Evolutionary conservation across 1,140 invertebrate genomes (phyloP).

Genomic region (Chlorops oryzae): DNA sequence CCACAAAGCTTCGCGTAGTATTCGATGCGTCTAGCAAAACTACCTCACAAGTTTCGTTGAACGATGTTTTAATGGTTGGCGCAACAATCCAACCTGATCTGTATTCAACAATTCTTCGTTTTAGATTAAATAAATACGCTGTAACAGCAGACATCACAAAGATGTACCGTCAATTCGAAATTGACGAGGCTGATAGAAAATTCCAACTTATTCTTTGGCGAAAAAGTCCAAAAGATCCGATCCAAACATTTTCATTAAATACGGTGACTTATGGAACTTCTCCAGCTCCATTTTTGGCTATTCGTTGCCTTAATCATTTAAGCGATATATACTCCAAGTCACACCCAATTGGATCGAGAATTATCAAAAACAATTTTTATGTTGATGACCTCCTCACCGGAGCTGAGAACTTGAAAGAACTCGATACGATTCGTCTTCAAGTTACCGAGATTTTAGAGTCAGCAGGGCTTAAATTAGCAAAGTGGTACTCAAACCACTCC

Average conservation of each 20-base stretch:
- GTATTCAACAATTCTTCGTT: conserved; percentile 39
- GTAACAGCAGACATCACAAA: conserved; percentile 26
- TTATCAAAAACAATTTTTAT: conserved; percentile 29
- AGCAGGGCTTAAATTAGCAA: background rate
- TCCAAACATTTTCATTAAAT: conserved; percentile 13
- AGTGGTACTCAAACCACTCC: conserved; percentile 8
- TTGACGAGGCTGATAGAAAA: conserved; percentile 18
- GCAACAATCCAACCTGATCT: conserved; percentile 15
- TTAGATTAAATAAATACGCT: conserved; percentile 34
- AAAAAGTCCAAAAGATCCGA: conserved; percentile 15
- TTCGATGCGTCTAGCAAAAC: conserved; percentile 11
- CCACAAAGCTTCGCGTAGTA: conserved; percentile 17
- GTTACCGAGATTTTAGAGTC: background rate
- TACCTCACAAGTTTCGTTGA: conserved; percentile 19
- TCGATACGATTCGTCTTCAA: background rate
- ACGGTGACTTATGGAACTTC: conserved; percentile 39
- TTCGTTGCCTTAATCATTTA: conserved; percentile 32
- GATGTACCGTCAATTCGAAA: conserved; percentile 35
- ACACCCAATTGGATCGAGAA: conserved; percentile 24
- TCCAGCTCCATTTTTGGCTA: conserved; percentile 36
- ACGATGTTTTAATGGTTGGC: conserved; percentile 14
- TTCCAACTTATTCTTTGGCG: conserved; percentile 46
- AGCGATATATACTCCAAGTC: conserved; percentile 19
- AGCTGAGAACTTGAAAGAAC: background rate
- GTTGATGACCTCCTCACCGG: background rate